Evolutionary conservation across 2,797 vertebrate genomes (phyloP).

Genomic region (Pipistrellus kuhlii): DNA sequence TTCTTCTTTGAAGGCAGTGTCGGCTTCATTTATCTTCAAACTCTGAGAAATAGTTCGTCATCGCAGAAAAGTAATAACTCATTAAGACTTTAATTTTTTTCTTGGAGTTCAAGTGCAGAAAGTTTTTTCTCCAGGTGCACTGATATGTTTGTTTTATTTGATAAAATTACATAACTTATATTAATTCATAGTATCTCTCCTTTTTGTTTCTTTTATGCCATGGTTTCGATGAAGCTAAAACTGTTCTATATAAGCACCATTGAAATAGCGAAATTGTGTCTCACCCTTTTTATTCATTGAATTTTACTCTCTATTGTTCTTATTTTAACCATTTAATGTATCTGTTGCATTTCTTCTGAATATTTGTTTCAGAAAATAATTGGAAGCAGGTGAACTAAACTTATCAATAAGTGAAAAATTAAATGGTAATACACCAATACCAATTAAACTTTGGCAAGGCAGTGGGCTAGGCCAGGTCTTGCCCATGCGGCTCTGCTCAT

Average conservation of each 20-base stretch:
- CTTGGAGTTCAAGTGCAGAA: not conserved
- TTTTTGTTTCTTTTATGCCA: not conserved
- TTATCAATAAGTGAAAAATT: not conserved
- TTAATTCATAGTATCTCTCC: not conserved
- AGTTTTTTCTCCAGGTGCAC: not conserved
- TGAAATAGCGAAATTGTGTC: not conserved
- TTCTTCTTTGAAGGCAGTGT: not conserved
- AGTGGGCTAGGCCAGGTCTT: too few species aligned
- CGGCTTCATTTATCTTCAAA: constrained; percentile 16
- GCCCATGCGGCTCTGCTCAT: not conserved
- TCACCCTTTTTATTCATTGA: not conserved
- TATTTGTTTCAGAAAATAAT: constrained; percentile 8
- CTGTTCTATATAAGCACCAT: not conserved
- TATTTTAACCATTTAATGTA: not conserved
- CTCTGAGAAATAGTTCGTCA: not conserved
- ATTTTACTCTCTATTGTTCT: not conserved
- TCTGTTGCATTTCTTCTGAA: not conserved
- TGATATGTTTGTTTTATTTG: not conserved
- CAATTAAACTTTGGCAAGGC: not conserved
- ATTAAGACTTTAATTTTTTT: not conserved
- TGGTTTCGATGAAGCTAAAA: not conserved
- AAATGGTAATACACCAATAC: not conserved
- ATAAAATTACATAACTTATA: not conserved
- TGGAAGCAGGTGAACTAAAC: not conserved
- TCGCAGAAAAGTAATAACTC: not conserved